Conservation (phyloP, 1,140 invertebrate species). For the Wiebesia pumilae region DNA sequence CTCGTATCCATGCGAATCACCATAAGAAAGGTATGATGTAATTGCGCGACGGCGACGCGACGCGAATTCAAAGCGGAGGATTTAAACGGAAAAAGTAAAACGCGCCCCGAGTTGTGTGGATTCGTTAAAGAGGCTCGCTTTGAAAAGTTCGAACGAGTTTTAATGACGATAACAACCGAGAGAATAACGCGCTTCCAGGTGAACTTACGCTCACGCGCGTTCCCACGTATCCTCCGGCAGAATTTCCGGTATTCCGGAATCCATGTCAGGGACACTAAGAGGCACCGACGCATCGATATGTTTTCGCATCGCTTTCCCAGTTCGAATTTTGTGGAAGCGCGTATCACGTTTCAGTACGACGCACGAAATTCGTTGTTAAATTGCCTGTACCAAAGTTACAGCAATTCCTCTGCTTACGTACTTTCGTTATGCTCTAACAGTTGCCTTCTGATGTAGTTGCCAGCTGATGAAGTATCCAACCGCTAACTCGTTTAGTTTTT, state of each 20-base stretch:
- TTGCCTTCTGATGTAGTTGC: neutral
- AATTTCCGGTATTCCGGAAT: neutral
- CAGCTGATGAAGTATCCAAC: neutral
- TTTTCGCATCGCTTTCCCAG: neutral
- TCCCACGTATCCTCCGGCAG: neutral
- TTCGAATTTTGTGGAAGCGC: too few relatives aligned
- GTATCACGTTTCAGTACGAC: too few relatives aligned
- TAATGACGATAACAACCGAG: constrained; percentile 19
- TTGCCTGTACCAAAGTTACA: neutral
- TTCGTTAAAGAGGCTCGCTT: neutral
- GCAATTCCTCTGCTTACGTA: neutral
- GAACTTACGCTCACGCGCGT: constrained; percentile 15
- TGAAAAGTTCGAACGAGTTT: constrained; percentile 23
- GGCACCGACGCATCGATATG: constrained; percentile 28
- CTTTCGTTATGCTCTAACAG: neutral
- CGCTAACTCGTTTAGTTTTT: neutral
- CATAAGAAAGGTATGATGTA: too few relatives aligned
- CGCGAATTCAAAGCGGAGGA: neutral
- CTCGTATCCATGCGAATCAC: neutral
- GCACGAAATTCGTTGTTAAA: too few relatives aligned
- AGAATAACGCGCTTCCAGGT: constrained; percentile 4
- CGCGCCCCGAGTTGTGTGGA: neutral
- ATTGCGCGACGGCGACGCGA: neutral
- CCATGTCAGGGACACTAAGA: constrained; percentile 14
- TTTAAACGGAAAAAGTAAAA: neutral